Evolutionary conservation across 2,888 invertebrate species (phyloP), one percentile per base, ranked within the genome.

Genomic region (Clanis bilineata): DNA sequence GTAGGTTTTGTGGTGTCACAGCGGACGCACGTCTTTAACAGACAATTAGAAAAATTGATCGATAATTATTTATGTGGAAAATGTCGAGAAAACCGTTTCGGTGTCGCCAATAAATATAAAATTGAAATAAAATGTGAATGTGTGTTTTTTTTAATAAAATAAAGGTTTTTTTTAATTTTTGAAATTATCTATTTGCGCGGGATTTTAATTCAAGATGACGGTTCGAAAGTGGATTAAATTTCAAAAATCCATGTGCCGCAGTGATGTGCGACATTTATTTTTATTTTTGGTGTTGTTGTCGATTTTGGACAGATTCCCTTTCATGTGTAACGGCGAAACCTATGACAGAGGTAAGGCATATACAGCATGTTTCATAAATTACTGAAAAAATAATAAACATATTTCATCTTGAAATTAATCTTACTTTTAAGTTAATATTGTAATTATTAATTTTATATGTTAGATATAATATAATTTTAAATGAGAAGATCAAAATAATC

Each of bases 201-300:
- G 74, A 78, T 76, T 70, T 64, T 57, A 70, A 72, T 77, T 83
- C 88, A 89, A 80, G 76, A 91, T 92, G 92, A 90, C 88, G 85
- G 82, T 83, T 83, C 76, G 77, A 72, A 83, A 80, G 85, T 90
- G 90, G 72, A 83, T 80, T 73, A 76, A 79, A 75, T 83, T 84
- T 72, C 72, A 75, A 72, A 84, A 77, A 76, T 76, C 76, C 61
- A 70, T 73, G 66, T 66, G 65, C 66, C 65, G 75, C 76, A 82
- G 90, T 90, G 88, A 81, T 83, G 91, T 92, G 90, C 88, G 77
- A 77, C 74, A 76, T 66, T 69, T 85, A 66, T 77, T 87, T 73
- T 72, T 86, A 64, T 71, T 88, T 71, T 64, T 88, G 72, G 88
- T 91, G 86, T 61, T 86, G 59, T 69, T 91, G 66, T 73, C 79